A percentile compares a stretch with the other conserved stretches of the same genome.
Evolutionary conservation across 2,888 invertebrate species (phyloP).

Genomic region (Diogma glabrata): DNA sequence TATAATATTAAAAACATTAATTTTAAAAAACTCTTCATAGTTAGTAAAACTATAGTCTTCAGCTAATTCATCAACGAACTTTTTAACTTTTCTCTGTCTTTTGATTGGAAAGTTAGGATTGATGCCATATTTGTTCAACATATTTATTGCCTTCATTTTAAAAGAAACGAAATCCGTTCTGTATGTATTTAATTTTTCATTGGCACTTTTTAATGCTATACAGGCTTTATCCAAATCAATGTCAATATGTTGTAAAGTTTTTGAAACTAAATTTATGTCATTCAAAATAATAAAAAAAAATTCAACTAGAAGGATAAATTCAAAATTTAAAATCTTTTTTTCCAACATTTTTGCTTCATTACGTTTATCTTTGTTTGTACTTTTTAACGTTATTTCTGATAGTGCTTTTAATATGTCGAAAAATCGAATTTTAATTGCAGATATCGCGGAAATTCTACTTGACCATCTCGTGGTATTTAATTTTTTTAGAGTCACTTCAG

Average conservation of each 20-base stretch:
- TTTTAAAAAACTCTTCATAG: too few species aligned
- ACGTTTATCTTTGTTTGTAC: too few species aligned
- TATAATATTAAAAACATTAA: too few species aligned
- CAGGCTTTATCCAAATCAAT: background rate
- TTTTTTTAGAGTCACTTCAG: slow-evolving; percentile 22
- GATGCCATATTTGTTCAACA: background rate
- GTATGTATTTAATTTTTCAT: slow-evolving; percentile 6
- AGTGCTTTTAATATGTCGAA: background rate
- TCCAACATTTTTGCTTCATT: background rate
- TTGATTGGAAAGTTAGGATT: too few species aligned
- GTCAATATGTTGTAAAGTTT: background rate
- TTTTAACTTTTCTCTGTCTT: too few species aligned
- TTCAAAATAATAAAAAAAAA: background rate
- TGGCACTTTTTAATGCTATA: slow-evolving; percentile 4
- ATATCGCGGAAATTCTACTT: slow-evolving; percentile 15
- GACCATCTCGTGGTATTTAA: slow-evolving; percentile 26
- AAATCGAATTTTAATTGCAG: slow-evolving; percentile 5
- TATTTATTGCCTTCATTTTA: slow-evolving; percentile 8
- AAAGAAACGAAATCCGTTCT: slow-evolving; percentile 3
- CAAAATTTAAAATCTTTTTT: background rate
- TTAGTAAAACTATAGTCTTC: too few species aligned
- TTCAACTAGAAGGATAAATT: background rate
- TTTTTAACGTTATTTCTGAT: background rate
- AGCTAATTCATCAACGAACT: too few species aligned
- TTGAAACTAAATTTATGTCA: background rate